A percentile compares a stretch with the other conserved stretches of the same genome.
These are phyloP conservation scores for Drosophila ambigua DNA, from an alignment of 1,140 invertebrate genomes.

Conservation along the genomic window DNA sequence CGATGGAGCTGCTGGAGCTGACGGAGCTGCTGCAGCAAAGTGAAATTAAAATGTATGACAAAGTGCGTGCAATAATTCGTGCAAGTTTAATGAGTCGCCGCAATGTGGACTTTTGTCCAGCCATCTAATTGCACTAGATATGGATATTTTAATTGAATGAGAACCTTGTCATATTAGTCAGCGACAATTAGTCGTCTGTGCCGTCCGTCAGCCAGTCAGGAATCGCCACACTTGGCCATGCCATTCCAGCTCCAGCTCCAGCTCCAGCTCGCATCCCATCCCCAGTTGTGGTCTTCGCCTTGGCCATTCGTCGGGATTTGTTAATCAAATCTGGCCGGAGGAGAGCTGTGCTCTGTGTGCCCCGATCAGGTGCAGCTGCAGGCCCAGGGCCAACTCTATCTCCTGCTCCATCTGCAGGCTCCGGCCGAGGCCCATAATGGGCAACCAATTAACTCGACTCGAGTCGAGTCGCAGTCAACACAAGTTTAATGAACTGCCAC, in stretches of 20 bases:
- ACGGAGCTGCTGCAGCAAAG: conserved; percentile 40
- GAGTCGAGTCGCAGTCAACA: conserved; percentile 15
- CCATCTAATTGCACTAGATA: conserved; percentile 80
- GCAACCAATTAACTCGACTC: conserved; percentile 49
- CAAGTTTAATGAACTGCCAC: conserved; percentile 53
- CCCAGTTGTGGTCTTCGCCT: conserved; percentile 7
- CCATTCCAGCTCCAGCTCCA: too few relatives aligned
- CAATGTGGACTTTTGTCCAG: conserved; percentile 80
- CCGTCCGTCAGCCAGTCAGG: conserved; percentile 33
- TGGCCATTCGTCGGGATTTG: conserved; percentile 49
- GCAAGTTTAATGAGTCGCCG: conserved; percentile 82
- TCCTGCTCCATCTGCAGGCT: background rate
- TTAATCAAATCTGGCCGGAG: conserved; percentile 58
- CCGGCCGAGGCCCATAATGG: conserved; percentile 51
- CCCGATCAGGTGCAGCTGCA: background rate
- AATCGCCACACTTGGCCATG: conserved; percentile 42
- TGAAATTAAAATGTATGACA: conserved; percentile 84
- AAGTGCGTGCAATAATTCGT: conserved; percentile 84
- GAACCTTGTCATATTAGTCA: conserved; percentile 81
- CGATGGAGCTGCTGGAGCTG: background rate
- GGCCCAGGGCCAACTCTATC: conserved; percentile 2
- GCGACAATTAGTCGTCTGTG: conserved; percentile 70
- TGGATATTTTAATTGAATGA: conserved; percentile 83
- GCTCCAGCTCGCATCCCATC: background rate
- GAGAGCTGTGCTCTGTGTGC: too few relatives aligned